Conservation (phyloP, 2,113 vertebrate species). For the Chlorodrepanis virens region DNA sequence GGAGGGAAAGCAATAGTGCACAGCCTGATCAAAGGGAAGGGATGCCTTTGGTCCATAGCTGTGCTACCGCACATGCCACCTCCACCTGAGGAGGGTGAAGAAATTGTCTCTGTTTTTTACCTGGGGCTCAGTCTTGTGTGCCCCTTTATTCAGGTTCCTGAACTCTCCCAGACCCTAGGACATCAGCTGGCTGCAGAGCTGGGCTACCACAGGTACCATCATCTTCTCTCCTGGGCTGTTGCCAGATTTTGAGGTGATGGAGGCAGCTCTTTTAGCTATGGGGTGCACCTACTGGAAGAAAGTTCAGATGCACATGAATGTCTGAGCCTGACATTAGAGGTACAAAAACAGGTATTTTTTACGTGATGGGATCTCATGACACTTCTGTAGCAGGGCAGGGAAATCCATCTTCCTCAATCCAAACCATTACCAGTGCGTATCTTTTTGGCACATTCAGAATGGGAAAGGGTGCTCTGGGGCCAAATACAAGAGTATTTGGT, state of each 20-base stretch:
- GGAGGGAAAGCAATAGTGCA: not conserved
- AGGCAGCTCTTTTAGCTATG: not conserved
- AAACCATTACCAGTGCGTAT: not conserved
- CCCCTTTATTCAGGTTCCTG: not conserved
- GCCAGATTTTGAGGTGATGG: not conserved
- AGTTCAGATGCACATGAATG: not conserved
- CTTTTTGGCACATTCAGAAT: not conserved
- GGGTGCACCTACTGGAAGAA: not conserved
- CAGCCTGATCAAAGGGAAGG: accelerated
- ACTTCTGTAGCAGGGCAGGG: not conserved
- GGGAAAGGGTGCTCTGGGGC: not conserved
- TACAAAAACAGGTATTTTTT: not conserved
- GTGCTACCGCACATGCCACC: not conserved
- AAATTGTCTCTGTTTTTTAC: not conserved
- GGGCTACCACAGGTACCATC: not conserved
- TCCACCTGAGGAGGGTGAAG: not conserved
- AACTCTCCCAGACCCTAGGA: not conserved
- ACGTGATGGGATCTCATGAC: accelerated
- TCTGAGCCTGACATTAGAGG: not conserved
- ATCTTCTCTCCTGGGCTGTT: not conserved
- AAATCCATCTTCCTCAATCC: not conserved
- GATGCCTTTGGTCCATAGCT: not conserved
- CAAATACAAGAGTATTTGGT: not conserved
- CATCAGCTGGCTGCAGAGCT: not conserved
- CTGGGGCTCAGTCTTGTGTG: not conserved